Evolutionary conservation across 1,140 invertebrate genomes (phyloP), one percentile per base, ranked within the genome.

Genomic region (Spodoptera litura): DNA sequence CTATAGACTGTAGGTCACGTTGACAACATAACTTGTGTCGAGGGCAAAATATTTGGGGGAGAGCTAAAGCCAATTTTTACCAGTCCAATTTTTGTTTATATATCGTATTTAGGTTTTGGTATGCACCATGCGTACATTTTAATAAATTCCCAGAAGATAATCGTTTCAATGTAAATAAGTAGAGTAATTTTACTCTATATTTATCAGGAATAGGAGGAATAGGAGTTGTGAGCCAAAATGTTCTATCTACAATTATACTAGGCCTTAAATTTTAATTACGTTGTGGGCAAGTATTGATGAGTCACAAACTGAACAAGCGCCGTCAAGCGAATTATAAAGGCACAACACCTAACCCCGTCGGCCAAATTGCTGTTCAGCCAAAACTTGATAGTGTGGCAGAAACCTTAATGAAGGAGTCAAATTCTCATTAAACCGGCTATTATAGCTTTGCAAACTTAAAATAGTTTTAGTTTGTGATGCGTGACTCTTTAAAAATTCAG

Each of bases 1-100:
- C 87, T 87, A 85, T 86, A 88, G 78, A 83, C 81, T 88, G 86
- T 87, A 88, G 89, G 88, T 91, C 89, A 90, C 87, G 84, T 89
- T 87, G 83, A 80, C 82, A 83, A 79, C 75, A 80, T 79, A 82
- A 79, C 78, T 78, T 79, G 78, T 52, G 58, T 62, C 78, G 78
- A 77, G 52, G 74, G 74, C 77, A 35, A 78, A 79, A 66, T 56
- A 53, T 79, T 79, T 79, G 58, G 78, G 77, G 78, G 78, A 79
- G 59, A 79, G 74, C 52, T 56, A 77, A 66, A 66, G 74, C 51
- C 31, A 49, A 55, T 76, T 76, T 77, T 66, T 77, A 25, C 25
- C 59, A 77, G 52, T 55, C 27, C 44, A 56, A 20, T 9, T 35
- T 75, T 62, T 62, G 73, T 75, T 75, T 71, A 55, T 71, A 56